Conservation (phyloP, 2,888 invertebrate species). For the Sphaerophoria rueppellii region DNA sequence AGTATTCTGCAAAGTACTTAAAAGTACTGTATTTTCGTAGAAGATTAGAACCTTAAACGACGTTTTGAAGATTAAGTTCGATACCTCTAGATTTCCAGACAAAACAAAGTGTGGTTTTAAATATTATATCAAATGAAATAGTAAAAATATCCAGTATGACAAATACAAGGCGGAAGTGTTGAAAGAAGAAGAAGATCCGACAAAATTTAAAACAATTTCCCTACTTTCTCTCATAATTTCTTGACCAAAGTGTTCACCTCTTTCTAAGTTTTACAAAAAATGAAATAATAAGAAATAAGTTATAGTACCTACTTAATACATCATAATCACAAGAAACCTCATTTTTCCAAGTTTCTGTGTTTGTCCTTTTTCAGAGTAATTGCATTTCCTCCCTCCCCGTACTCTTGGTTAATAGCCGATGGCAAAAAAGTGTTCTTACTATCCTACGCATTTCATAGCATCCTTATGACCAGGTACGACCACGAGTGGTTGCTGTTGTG, state of each 20-base stretch:
- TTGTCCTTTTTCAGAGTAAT: slow-evolving; percentile 36
- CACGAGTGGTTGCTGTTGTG: background rate
- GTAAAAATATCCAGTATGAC: too few species aligned
- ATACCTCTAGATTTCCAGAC: too few species aligned
- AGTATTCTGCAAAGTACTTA: too few species aligned
- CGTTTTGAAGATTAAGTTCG: too few species aligned
- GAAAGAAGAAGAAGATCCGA: too few species aligned
- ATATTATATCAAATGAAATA: too few species aligned
- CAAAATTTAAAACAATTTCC: background rate
- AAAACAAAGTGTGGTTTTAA: too few species aligned
- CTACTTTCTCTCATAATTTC: slow-evolving; percentile 1
- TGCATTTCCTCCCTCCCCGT: slow-evolving; percentile 24
- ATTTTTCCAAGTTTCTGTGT: background rate
- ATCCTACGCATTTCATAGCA: slow-evolving; percentile 24
- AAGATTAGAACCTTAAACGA: too few species aligned
- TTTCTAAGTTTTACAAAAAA: background rate
- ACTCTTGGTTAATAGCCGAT: slow-evolving; percentile 29
- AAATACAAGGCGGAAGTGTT: too few species aligned
- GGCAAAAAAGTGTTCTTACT: slow-evolving; percentile 31
- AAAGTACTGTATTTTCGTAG: too few species aligned
- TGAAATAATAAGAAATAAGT: slow-evolving; percentile 17
- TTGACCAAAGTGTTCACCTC: background rate
- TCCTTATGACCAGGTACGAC: slow-evolving; percentile 16
- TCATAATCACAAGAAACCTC: slow-evolving; percentile 40
- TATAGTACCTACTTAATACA: slow-evolving; percentile 19